Percentiles rank a stretch among this genome's conserved stretches.
Evolutionary conservation across 2,797 vertebrate genomes (phyloP).

Genomic region (Lindbergichthys nudifrons): DNA sequence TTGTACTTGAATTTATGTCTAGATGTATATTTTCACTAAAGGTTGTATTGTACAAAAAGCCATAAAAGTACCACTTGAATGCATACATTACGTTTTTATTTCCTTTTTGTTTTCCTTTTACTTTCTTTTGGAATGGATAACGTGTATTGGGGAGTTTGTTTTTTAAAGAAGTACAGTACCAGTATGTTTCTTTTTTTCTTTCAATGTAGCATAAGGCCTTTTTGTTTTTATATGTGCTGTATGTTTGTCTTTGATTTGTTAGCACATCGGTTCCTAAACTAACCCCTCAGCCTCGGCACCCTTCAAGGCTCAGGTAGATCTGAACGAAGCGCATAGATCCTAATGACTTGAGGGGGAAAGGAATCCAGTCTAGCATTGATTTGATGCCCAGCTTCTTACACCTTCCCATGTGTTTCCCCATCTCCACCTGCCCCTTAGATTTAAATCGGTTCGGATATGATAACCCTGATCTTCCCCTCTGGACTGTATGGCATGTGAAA

Average conservation of each 20-base stretch:
- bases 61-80: slow-evolving; percentile 89
- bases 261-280: slow-evolving; percentile 54
- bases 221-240: slow-evolving; percentile 69
- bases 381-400: slow-evolving; percentile 51
- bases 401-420: slow-evolving; percentile 23
- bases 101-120: slow-evolving; percentile 72
- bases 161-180: slow-evolving; percentile 84
- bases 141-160: slow-evolving; percentile 78
- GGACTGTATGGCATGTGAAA: slow-evolving; percentile 14
- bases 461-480: slow-evolving; percentile 30
- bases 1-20: slow-evolving; percentile 93
- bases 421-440: slow-evolving; percentile 11
- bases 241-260: slow-evolving; percentile 71
- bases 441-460: slow-evolving; percentile 17
- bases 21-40: slow-evolving; percentile 94
- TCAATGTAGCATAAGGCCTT: slow-evolving; percentile 80
- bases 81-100: slow-evolving; percentile 86
- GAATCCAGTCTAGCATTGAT: slow-evolving; percentile 39
- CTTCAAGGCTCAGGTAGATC: slow-evolving; percentile 50
- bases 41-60: slow-evolving; percentile 92
- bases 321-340: slow-evolving; percentile 42
- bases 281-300: slow-evolving; percentile 38
- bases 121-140: slow-evolving; percentile 80
- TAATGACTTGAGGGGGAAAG: slow-evolving; percentile 17
- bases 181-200: slow-evolving; percentile 74